Percentiles rank a stretch among this genome's conserved stretches.
Conservation (phyloP, 2,113 vertebrate species). For the Trogon melanurus region DNA sequence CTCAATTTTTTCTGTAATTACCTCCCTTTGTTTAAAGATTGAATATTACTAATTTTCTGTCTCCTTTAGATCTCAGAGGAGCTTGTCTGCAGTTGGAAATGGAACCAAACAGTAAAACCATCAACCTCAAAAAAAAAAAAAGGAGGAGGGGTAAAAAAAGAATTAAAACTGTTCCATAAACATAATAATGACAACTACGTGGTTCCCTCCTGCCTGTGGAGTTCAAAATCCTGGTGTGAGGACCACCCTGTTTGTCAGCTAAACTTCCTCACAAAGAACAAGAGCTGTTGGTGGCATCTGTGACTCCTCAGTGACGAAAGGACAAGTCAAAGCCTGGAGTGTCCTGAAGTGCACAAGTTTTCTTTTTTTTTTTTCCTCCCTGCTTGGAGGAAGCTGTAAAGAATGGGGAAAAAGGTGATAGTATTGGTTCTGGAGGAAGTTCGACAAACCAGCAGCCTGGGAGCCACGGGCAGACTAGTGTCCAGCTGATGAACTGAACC, state of each 20-base stretch:
- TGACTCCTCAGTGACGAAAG: not conserved
- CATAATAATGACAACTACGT: accelerated
- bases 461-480: not conserved
- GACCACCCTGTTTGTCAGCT: not conserved
- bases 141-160: not conserved
- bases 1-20: not conserved
- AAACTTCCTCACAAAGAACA: not conserved
- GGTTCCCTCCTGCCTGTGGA: not conserved
- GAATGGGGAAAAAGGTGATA: not conserved
- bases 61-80: not conserved
- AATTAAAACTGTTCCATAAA: not conserved
- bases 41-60: not conserved
- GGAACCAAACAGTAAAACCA: not conserved
- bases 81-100: not conserved
- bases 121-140: not conserved
- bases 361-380: not conserved
- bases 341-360: not conserved
- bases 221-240: not conserved
- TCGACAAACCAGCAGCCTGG: not conserved
- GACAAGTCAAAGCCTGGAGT: not conserved
- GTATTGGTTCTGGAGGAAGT: not conserved
- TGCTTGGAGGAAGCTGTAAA: not conserved
- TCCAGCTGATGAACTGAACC: not conserved
- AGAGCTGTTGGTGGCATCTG: not conserved
- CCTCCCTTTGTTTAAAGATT: not conserved